phyloP scores from a whole-genome alignment of 2,113 vertebrate species.

The Xenopus borealis region DNA sequence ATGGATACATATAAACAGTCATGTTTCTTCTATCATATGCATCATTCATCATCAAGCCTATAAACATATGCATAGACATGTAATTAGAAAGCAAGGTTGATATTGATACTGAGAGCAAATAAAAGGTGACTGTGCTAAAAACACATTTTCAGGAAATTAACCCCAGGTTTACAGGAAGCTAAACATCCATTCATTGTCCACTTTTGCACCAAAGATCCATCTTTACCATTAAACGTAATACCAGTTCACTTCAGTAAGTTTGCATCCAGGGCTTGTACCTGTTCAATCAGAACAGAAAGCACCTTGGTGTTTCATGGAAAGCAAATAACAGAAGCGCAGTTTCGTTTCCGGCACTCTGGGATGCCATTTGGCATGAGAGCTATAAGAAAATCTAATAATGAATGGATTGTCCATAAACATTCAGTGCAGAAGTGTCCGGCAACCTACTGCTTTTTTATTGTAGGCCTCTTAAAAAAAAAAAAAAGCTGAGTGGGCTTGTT shows the following conservation, averaged over 20 bases:
- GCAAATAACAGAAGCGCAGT: constrained; percentile 13
- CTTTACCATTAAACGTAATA: not conserved
- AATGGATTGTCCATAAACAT: constrained; percentile 24
- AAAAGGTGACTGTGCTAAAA: too few relatives aligned
- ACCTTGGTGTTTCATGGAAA: constrained; percentile 35
- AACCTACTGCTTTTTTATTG: constrained; percentile 1
- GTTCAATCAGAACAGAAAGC: not conserved
- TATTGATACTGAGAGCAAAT: too few relatives aligned
- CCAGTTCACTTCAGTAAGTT: not conserved
- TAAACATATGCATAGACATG: too few relatives aligned
- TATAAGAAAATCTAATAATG: constrained; percentile 38
- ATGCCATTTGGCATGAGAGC: constrained; percentile 32
- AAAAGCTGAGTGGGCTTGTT: not conserved
- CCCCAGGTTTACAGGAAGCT: too few relatives aligned
- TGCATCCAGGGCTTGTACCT: constrained; percentile 5
- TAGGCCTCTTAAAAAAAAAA: constrained; percentile 8
- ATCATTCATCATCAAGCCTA: too few relatives aligned
- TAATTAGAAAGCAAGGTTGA: too few relatives aligned
- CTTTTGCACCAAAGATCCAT: too few relatives aligned
- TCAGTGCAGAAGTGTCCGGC: constrained; percentile 26
- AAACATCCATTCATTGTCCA: too few relatives aligned
- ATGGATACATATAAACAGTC: too few relatives aligned
- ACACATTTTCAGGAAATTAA: too few relatives aligned
- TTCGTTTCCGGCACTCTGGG: constrained; percentile 26
- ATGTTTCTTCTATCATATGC: too few relatives aligned